Conservation (phyloP, 2,888 invertebrate species). For the Melanargia galathea region DNA sequence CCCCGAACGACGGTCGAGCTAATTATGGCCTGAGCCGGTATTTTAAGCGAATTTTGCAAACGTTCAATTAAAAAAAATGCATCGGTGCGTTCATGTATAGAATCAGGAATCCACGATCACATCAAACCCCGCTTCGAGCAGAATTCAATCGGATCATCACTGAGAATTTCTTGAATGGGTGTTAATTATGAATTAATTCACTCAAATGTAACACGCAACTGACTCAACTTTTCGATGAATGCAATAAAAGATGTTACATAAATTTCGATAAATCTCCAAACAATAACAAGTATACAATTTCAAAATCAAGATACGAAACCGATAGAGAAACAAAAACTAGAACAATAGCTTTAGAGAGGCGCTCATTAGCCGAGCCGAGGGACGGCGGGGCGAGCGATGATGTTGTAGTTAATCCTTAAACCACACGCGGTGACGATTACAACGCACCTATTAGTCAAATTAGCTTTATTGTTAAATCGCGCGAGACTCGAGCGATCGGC, state of each 20-base stretch:
- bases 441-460: conserved; percentile 82
- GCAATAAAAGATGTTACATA: conserved; percentile 17
- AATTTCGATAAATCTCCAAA: conserved; percentile 29
- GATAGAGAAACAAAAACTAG: conserved; percentile 54
- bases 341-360: conserved; percentile 72
- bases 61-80: conserved; percentile 72
- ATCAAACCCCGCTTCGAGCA: conserved; percentile 31
- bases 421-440: conserved; percentile 81
- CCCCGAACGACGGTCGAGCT: conserved; percentile 73
- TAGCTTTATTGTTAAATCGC: conserved; percentile 77
- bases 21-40: conserved; percentile 76
- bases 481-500: conserved; percentile 74
- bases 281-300: conserved; percentile 43
- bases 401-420: conserved; percentile 74
- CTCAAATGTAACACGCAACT: conserved; percentile 2
- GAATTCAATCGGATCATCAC: conserved; percentile 1
- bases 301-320: conserved; percentile 43
- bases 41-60: conserved; percentile 77
- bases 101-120: conserved; percentile 71
- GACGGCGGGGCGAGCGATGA: conserved; percentile 55
- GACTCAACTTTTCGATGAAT: not conserved
- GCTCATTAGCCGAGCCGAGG: conserved; percentile 67
- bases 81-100: conserved; percentile 68
- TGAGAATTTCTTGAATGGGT: conserved; percentile 13
- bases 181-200: conserved; percentile 15